A percentile compares a stretch with the other conserved stretches of the same genome.
Evolutionary conservation across 2,888 invertebrate species (phyloP).

Genomic region (Hyppa rectilinea): DNA sequence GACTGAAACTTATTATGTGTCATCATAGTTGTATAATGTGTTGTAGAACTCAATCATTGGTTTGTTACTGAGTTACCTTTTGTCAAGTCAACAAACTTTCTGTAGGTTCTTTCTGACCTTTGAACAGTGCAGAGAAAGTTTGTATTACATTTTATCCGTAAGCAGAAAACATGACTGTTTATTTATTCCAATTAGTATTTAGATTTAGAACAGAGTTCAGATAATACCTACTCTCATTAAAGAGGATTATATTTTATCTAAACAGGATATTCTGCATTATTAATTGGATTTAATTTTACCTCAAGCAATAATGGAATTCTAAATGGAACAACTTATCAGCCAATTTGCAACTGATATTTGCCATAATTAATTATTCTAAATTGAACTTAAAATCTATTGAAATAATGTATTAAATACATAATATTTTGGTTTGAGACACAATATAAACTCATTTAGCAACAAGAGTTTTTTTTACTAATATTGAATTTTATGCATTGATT

Average conservation of each 20-base stretch:
- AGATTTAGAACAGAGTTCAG: conserved; percentile 11
- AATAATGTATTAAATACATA: neutral
- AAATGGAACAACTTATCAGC: conserved; percentile 25
- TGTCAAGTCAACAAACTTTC: conserved; percentile 31
- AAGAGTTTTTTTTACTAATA: neutral
- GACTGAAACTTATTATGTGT: conserved; percentile 7
- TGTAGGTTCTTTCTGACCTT: no score
- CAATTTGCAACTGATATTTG: conserved; percentile 27
- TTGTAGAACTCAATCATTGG: conserved; percentile 3
- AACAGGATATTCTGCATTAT: conserved; percentile 29
- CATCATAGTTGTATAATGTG: conserved; percentile 9
- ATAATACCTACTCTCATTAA: conserved; percentile 25
- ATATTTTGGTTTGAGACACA: neutral
- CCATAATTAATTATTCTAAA: conserved; percentile 9
- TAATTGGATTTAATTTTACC: conserved; percentile 29
- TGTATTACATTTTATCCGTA: conserved; percentile 12
- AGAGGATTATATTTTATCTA: conserved; percentile 32
- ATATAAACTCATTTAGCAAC: neutral
- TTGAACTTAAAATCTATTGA: neutral
- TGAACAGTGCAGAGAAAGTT: conserved; percentile 13
- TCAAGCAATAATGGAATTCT: conserved; percentile 8
- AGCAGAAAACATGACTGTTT: conserved; percentile 7
- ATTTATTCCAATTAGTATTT: conserved; percentile 13
- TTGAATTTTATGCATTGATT: neutral
- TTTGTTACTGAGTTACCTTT: conserved; percentile 21